phyloP scores from a whole-genome alignment of 2,888 invertebrate genomes.

The Eudasyphora cyanicolor region DNA sequence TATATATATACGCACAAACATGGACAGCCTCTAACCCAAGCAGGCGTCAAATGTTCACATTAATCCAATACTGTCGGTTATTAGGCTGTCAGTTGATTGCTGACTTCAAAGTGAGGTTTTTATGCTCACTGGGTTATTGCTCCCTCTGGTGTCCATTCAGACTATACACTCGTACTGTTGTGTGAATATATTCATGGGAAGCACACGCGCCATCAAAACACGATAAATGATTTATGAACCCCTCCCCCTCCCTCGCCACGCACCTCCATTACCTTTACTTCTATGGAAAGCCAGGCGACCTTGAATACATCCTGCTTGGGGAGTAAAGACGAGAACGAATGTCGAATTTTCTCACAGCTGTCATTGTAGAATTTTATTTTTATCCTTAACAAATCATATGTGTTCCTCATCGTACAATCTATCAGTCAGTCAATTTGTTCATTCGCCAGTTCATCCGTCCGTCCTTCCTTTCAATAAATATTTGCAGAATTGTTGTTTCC shows the following conservation, averaged over 20 bases:
- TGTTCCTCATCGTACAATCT: background rate
- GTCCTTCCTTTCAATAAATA: too few relatives aligned
- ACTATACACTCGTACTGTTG: background rate
- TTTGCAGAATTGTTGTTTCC: too few relatives aligned
- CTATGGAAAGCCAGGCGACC: background rate
- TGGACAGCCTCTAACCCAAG: background rate
- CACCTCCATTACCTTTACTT: background rate
- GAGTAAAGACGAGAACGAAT: too few relatives aligned
- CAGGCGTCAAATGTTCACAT: background rate
- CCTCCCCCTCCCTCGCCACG: too few relatives aligned
- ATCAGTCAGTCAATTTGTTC: too few relatives aligned
- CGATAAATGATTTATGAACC: conserved; percentile 21
- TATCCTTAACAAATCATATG: background rate
- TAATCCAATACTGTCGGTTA: background rate
- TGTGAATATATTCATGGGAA: background rate
- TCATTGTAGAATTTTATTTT: background rate
- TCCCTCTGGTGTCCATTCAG: background rate
- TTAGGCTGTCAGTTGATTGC: conserved; percentile 2
- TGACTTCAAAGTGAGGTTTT: background rate
- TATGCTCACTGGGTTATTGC: background rate
- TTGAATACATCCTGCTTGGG: background rate
- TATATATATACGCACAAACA: too few relatives aligned
- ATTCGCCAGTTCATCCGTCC: too few relatives aligned
- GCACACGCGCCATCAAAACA: background rate
- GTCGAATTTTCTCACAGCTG: background rate